Conservation (phyloP, 1,140 invertebrate species). For the Drosophila punjabiensis region DNA sequence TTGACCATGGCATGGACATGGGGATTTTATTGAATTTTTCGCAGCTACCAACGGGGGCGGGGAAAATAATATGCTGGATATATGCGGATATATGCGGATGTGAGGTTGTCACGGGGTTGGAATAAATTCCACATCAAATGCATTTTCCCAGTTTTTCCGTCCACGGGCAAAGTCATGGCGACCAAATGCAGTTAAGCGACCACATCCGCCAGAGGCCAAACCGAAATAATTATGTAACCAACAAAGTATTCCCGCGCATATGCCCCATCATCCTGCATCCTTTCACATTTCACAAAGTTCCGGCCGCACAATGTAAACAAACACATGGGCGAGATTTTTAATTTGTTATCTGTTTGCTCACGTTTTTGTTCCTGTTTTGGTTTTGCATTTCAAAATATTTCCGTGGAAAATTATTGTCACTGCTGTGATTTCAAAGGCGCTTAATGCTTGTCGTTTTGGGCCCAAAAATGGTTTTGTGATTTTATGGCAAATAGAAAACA, state of each 20-base stretch:
- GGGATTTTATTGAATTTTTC: conserved; percentile 55
- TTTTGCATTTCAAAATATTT: conserved; percentile 24
- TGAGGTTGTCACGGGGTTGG: conserved; percentile 30
- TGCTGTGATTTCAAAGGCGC: conserved; percentile 40
- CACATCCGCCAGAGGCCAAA: conserved; percentile 58
- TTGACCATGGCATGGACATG: conserved; percentile 54
- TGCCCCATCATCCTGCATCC: conserved; percentile 20
- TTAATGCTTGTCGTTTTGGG: conserved; percentile 18
- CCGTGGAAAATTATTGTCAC: conserved; percentile 23
- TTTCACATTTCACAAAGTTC: conserved; percentile 24
- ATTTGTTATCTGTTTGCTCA: conserved; percentile 48
- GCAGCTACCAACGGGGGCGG: conserved; percentile 7
- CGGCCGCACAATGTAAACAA: conserved; percentile 40
- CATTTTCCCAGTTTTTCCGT: conserved; percentile 28
- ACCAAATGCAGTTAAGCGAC: conserved; percentile 74
- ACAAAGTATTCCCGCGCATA: conserved; percentile 56
- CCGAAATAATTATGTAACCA: conserved; percentile 70
- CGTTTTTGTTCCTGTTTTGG: conserved; percentile 1
- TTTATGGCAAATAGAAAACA: conserved; percentile 19
- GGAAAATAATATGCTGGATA: background rate
- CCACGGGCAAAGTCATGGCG: conserved; percentile 35
- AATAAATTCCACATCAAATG: conserved; percentile 71
- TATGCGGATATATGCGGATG: background rate
- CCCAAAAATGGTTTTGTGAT: conserved; percentile 21
- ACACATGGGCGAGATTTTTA: conserved; percentile 39